Conservation (phyloP, 2,888 invertebrate genomes). For the Strigamia transsilvanica region DNA sequence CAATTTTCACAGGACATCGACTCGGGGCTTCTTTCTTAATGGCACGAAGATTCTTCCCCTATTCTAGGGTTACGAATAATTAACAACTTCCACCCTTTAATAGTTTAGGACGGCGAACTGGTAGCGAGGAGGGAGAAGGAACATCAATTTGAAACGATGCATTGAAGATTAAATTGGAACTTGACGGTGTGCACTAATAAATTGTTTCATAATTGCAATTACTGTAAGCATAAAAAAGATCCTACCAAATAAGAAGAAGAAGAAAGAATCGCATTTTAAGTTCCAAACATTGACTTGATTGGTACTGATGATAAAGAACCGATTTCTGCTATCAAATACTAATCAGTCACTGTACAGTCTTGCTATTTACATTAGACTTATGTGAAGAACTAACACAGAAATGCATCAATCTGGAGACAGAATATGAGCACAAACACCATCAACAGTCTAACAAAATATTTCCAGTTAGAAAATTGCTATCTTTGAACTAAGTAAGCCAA, state of each 20-base stretch:
- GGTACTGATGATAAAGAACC: neutral
- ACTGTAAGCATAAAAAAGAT: neutral
- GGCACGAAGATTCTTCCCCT: conserved; percentile 11
- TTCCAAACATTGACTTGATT: neutral
- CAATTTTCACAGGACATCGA: conserved; percentile 30
- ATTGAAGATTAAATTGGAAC: conserved; percentile 26
- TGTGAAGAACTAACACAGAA: no score
- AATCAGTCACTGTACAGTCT: no score
- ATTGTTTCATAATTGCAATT: conserved; percentile 30
- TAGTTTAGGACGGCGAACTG: conserved; percentile 30
- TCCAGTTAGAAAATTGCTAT: no score
- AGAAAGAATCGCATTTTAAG: neutral
- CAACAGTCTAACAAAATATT: no score
- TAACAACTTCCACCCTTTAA: conserved; percentile 30
- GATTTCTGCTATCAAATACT: no score
- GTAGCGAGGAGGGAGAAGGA: neutral
- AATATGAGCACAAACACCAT: no score
- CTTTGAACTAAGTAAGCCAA: no score
- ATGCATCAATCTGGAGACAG: no score
- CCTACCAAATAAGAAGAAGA: neutral
- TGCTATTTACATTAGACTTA: no score
- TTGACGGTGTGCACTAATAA: conserved; percentile 20
- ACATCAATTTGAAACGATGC: conserved; percentile 26
- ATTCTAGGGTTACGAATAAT: conserved; percentile 26
- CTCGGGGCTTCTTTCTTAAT: conserved; percentile 30